Evolutionary conservation across 2,797 vertebrate species (phyloP).

Genomic region (Pempheris klunzingeri): DNA sequence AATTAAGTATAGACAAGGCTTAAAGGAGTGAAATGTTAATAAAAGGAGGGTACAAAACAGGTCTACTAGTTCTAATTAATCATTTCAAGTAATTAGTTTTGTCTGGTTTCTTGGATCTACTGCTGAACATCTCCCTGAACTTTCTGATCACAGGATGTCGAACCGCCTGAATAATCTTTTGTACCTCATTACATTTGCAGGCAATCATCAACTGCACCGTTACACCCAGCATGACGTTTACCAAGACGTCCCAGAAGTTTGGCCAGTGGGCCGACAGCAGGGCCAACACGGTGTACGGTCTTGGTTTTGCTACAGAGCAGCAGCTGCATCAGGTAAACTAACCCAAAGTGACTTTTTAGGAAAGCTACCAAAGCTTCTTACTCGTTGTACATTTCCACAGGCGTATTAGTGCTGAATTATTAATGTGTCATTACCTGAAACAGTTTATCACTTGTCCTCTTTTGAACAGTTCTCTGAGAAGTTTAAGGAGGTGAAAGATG

Average conservation of each 20-base stretch:
- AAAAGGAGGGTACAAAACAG: neutral
- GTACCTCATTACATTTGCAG: slow-evolving; percentile 75
- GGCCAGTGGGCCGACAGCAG: slow-evolving; percentile 98
- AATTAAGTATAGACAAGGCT: neutral
- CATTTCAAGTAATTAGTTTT: neutral
- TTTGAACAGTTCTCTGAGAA: slow-evolving; percentile 93
- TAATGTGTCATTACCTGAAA: slow-evolving; percentile 6
- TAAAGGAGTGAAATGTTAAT: neutral
- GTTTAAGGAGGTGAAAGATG: slow-evolving; percentile 96
- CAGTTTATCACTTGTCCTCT: slow-evolving; percentile 23
- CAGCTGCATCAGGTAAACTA: slow-evolving; percentile 92
- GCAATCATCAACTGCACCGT: slow-evolving; percentile 98
- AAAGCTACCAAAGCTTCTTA: neutral
- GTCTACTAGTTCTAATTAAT: neutral
- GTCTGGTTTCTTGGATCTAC: neutral
- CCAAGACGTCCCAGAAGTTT: slow-evolving; percentile 98
- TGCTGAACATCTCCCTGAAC: slow-evolving; percentile 1
- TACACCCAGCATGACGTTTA: slow-evolving; percentile 98
- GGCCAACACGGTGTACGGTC: slow-evolving; percentile 95
- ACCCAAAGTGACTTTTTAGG: neutral
- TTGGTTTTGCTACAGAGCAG: slow-evolving; percentile 97
- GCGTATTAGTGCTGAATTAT: slow-evolving; percentile 8
- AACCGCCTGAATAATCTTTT: neutral
- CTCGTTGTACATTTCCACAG: neutral
- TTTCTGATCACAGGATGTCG: neutral